phyloP scores from a whole-genome alignment of 2,113 vertebrate genomes.

The Pachycephala philippinensis region DNA sequence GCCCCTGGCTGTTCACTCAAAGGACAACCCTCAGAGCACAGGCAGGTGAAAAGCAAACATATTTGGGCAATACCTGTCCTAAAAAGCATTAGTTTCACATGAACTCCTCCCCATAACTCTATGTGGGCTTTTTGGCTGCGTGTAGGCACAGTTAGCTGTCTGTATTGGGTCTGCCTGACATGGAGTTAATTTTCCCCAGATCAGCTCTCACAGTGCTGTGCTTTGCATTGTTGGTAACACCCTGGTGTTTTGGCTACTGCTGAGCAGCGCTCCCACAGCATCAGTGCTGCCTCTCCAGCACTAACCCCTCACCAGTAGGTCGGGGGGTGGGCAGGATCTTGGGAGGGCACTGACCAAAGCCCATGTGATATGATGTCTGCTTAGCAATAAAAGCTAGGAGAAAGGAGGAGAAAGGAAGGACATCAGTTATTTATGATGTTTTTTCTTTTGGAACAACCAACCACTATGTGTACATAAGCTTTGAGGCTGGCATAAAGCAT shows the following conservation, averaged over 20 bases:
- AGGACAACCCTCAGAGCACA: not conserved
- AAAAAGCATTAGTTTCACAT: not conserved
- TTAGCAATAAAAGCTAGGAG: not conserved
- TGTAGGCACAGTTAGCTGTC: not conserved
- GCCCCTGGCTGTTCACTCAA: not conserved
- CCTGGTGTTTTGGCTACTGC: not conserved
- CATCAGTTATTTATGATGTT: not conserved
- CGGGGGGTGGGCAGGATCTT: too few species aligned
- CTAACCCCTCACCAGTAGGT: not conserved
- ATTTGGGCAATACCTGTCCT: not conserved
- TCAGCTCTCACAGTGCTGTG: not conserved
- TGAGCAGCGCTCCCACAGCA: not conserved
- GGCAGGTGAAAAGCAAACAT: not conserved
- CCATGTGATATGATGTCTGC: not conserved
- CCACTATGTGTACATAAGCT: not conserved
- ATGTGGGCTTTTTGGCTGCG: fast-evolving
- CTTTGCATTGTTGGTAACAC: not conserved
- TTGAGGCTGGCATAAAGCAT: not conserved
- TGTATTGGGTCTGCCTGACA: not conserved
- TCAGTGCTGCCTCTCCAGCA: not conserved
- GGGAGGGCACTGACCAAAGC: not conserved
- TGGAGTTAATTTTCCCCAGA: not conserved
- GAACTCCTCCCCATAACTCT: not conserved
- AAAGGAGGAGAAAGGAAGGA: not conserved
- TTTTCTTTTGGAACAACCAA: not conserved